Percentiles rank a stretch among this genome's conserved stretches.
Conservation (phyloP, 53 echinoderm and acorn worm genomes). For the Antedon mediterranea region DNA sequence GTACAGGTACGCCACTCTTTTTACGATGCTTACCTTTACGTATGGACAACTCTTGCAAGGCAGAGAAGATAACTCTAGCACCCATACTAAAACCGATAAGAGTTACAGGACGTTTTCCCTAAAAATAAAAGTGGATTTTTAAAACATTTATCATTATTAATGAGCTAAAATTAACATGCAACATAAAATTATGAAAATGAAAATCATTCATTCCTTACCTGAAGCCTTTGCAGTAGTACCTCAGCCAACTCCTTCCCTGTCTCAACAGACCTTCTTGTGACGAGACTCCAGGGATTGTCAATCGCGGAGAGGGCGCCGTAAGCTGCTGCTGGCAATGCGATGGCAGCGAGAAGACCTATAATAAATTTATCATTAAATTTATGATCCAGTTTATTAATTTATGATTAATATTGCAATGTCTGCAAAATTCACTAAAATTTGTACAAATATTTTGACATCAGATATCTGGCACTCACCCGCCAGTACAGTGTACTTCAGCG, state of each 20-base stretch:
- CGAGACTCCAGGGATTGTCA: conserved; percentile 93
- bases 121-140: not conserved
- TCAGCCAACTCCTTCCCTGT: conserved; percentile 82
- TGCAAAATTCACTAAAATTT: no score
- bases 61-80: conserved; percentile 84
- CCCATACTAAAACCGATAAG: conserved; percentile 96
- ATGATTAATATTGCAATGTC: no score
- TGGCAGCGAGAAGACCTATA: conserved; percentile 64
- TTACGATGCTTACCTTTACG: conserved; percentile 39
- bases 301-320: conserved; percentile 51
- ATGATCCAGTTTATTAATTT: no score
- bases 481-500: conserved; percentile 82
- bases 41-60: conserved; percentile 59
- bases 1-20: not conserved
- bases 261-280: conserved; percentile 59
- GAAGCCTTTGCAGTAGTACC: conserved; percentile 47
- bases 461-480: conserved; percentile 33
- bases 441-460: not conserved
- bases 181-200: not conserved
- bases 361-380: not conserved
- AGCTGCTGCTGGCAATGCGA: conserved; percentile 64
- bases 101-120: conserved; percentile 97
- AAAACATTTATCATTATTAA: not conserved
- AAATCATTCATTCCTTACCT: conserved; percentile 19
- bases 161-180: not conserved